Conservation (phyloP, 2,113 vertebrate species). For the Holacanthus passer region DNA sequence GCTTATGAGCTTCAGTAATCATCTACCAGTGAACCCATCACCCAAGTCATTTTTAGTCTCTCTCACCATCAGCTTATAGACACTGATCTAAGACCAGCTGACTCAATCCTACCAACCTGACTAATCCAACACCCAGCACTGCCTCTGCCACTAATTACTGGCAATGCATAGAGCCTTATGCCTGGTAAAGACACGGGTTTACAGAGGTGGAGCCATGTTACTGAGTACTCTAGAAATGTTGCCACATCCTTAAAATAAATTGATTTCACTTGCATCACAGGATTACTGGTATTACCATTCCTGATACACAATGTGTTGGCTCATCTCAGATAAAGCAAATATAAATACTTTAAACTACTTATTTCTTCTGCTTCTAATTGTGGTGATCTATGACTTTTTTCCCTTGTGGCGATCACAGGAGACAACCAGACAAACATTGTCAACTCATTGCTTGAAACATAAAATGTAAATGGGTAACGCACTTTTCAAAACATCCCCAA, state of each 20-base stretch:
- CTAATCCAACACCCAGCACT: conserved; percentile 44
- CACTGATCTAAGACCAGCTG: conserved; percentile 44
- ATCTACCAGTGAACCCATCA: conserved; percentile 3
- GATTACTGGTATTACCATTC: conserved; percentile 1
- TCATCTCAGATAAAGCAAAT: not conserved
- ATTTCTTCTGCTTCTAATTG: not conserved
- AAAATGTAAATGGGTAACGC: not conserved
- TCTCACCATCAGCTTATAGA: conserved; percentile 44
- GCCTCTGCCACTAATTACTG: conserved; percentile 35
- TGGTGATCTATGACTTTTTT: not conserved
- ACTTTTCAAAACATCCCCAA: not conserved
- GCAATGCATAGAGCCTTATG: conserved; percentile 9
- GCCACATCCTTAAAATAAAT: conserved; percentile 27
- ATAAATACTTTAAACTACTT: not conserved
- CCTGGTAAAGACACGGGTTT: conserved; percentile 14
- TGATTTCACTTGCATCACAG: not conserved
- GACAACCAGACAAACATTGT: not conserved
- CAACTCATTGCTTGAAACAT: not conserved
- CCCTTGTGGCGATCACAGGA: not conserved
- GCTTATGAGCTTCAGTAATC: conserved; percentile 7
- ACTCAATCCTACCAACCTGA: conserved; percentile 49
- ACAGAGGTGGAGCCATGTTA: conserved; percentile 12
- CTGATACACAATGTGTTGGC: not conserved
- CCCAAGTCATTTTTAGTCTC: conserved; percentile 46
- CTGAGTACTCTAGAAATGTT: conserved; percentile 4